Conservation (phyloP, 2,888 invertebrate genomes). For the Campaea margaritaria region DNA sequence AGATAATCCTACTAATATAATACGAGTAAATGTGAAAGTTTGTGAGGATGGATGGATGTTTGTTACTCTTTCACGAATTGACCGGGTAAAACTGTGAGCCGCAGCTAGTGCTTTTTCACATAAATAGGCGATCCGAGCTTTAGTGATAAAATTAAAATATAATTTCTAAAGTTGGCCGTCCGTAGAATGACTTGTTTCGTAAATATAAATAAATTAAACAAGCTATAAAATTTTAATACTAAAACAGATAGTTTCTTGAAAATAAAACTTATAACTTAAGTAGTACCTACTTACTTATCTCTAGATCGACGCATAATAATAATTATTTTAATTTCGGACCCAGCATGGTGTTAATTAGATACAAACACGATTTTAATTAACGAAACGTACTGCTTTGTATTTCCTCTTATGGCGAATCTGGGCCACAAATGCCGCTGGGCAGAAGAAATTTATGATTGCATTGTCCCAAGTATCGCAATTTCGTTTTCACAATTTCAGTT, state of each 20-base stretch:
- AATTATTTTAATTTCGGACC: constrained; percentile 14
- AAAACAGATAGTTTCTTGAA: not conserved
- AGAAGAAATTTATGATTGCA: constrained; percentile 26
- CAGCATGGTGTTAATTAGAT: constrained; percentile 28
- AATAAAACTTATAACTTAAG: not conserved
- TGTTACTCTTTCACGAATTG: too few species aligned
- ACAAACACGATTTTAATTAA: constrained; percentile 31
- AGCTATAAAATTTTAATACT: not conserved
- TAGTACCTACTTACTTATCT: not conserved
- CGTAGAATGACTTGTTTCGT: not conserved
- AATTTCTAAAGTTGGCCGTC: too few species aligned
- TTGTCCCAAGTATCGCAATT: constrained; percentile 30
- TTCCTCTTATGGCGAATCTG: constrained; percentile 20
- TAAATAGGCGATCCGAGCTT: too few species aligned
- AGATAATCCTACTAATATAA: too few species aligned
- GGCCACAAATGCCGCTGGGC: constrained; percentile 23
- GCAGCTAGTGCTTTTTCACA: too few species aligned
- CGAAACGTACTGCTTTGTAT: constrained; percentile 22
- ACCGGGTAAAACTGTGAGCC: too few species aligned
- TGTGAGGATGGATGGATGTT: too few species aligned
- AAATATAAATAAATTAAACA: not conserved
- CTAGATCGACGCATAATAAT: not conserved
- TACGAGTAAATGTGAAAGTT: too few species aligned
- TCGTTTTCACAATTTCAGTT: constrained; percentile 24
- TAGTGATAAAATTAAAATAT: too few species aligned